phyloP scores from a whole-genome alignment of 2,888 invertebrate genomes.

The Antheraea assamensis region DNA sequence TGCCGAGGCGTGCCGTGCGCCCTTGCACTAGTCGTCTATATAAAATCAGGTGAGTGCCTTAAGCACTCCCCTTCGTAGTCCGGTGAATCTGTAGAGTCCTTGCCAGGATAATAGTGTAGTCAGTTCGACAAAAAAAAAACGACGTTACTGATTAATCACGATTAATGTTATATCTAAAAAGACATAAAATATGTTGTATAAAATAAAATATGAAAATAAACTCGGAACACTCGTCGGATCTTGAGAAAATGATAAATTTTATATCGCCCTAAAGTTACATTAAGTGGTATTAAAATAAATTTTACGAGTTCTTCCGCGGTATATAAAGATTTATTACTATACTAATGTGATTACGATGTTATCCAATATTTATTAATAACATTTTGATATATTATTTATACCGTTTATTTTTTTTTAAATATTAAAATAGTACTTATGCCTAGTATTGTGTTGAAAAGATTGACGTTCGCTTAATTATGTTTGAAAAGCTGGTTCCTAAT shows the following conservation, averaged over 20 bases:
- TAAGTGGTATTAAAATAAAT: conserved; percentile 12
- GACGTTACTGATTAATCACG: too few relatives aligned
- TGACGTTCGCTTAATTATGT: too few relatives aligned
- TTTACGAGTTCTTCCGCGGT: conserved; percentile 5
- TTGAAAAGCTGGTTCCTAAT: too few relatives aligned
- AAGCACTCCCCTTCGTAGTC: too few relatives aligned
- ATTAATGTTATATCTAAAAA: background rate
- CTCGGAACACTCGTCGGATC: background rate
- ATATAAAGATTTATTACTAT: conserved; percentile 8
- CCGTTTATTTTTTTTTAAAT: background rate
- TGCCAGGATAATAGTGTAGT: too few relatives aligned
- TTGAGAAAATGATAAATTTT: conserved; percentile 10
- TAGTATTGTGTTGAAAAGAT: too few relatives aligned
- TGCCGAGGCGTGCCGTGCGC: too few relatives aligned
- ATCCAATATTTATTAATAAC: background rate
- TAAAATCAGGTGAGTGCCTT: too few relatives aligned
- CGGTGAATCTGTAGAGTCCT: too few relatives aligned
- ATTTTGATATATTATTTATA: background rate
- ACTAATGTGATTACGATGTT: conserved; percentile 13
- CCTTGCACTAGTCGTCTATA: too few relatives aligned
- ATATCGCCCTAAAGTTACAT: conserved; percentile 2
- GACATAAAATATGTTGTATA: conserved; percentile 2
- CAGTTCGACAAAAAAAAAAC: too few relatives aligned
- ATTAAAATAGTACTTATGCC: too few relatives aligned
- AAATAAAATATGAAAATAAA: conserved; percentile 11